Evolutionary conservation across 1,140 invertebrate genomes (phyloP).

Genomic region (Orchesella cincta): DNA sequence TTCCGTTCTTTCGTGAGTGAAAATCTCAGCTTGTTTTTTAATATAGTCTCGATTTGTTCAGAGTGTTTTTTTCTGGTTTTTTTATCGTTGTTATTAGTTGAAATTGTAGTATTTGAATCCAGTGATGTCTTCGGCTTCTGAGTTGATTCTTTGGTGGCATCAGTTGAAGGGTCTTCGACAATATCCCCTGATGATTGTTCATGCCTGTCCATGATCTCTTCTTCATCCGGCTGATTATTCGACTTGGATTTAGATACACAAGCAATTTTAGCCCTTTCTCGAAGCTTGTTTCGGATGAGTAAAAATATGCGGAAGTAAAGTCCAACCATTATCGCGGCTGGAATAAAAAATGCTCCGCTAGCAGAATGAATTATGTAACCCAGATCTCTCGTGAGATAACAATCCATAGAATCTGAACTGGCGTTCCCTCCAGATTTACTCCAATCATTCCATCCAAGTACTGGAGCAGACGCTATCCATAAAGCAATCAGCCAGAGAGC

Average conservation of each 20-base stretch:
- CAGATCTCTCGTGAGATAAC: conserved; percentile 51
- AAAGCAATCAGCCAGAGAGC: conserved; percentile 78
- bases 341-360: conserved; percentile 44
- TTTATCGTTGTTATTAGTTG: neutral
- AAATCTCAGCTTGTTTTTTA: conserved; percentile 89
- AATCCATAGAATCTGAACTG: conserved; percentile 52
- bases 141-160: neutral
- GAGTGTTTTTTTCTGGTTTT: conserved; percentile 30
- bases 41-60: conserved; percentile 70
- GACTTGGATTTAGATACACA: conserved; percentile 17
- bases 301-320: conserved; percentile 44
- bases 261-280: conserved; percentile 28
- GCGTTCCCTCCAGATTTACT: conserved; percentile 61
- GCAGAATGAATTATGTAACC: conserved; percentile 41
- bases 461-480: conserved; percentile 81
- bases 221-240: neutral
- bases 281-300: conserved; percentile 31
- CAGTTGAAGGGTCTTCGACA: conserved; percentile 8
- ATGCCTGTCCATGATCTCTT: neutral
- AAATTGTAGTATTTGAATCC: neutral
- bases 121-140: neutral
- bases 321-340: conserved; percentile 38
- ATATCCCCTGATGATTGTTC: conserved; percentile 25
- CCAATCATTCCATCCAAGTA: conserved; percentile 84
- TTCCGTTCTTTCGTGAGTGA: conserved; percentile 88